These are phyloP conservation scores for Sipha flava DNA, from an alignment of 1,140 invertebrate species.

Conservation along the genomic window DNA sequence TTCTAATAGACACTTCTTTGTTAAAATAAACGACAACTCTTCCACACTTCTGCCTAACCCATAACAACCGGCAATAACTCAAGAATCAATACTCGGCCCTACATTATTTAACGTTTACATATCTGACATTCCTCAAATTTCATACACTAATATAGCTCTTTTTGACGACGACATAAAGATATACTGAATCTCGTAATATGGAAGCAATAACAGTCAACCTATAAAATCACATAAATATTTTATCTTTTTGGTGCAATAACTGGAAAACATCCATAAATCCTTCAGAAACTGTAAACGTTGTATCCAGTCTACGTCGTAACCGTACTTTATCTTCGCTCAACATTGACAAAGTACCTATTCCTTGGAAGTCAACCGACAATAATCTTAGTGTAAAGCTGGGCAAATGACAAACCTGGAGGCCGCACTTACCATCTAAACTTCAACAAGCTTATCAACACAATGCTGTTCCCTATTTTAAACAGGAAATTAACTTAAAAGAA, in stretches of 20 bases:
- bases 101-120: background rate
- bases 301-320: background rate
- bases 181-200: background rate
- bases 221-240: background rate
- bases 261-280: background rate
- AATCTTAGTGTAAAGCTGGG: background rate
- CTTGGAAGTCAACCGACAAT: background rate
- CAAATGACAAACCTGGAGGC: background rate
- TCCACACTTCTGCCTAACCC: background rate
- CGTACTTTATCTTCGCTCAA: background rate
- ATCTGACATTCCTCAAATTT: background rate
- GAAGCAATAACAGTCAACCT: background rate
- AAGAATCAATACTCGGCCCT: conserved; percentile 33
- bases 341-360: background rate
- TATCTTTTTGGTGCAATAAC: background rate
- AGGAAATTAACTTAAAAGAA: background rate
- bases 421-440: background rate
- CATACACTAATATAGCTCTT: background rate
- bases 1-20: background rate
- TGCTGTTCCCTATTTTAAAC: background rate
- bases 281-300: background rate
- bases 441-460: background rate
- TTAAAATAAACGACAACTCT: background rate
- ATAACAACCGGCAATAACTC: conserved; percentile 16
- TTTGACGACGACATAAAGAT: background rate